These are phyloP conservation scores for Drosophila suzukii DNA, from an alignment of 1,140 invertebrate species.

Conservation along the genomic window DNA sequence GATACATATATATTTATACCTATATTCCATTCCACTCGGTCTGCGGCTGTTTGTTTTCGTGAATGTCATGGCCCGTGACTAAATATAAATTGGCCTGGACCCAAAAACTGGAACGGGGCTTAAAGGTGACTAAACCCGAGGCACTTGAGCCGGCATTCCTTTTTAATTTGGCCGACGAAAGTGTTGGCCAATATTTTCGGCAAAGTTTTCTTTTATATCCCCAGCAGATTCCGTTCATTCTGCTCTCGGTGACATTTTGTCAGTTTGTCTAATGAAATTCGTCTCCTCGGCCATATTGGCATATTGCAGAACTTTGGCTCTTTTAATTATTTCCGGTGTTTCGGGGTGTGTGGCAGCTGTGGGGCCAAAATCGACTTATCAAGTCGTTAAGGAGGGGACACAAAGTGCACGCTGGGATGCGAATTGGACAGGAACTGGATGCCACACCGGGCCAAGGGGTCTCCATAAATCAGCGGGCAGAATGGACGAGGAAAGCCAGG, in stretches of 20 bases:
- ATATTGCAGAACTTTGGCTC: constrained; percentile 45
- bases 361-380: constrained; percentile 53
- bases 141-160: constrained; percentile 30
- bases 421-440: constrained; percentile 4
- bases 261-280: constrained; percentile 72
- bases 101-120: not conserved
- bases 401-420: constrained; percentile 54
- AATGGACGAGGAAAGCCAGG: constrained; percentile 10
- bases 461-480: constrained; percentile 51
- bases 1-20: constrained; percentile 10
- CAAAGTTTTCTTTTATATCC: constrained; percentile 70
- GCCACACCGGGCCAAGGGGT: constrained; percentile 3
- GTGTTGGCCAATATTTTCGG: constrained; percentile 65
- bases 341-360: constrained; percentile 38
- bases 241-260: constrained; percentile 35
- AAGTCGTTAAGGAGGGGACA: constrained; percentile 53
- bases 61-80: constrained; percentile 44
- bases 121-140: constrained; percentile 32
- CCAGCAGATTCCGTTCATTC: constrained; percentile 59
- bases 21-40: constrained; percentile 47
- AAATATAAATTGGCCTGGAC: constrained; percentile 53
- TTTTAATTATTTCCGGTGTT: constrained; percentile 67
- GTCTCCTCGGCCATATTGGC: constrained; percentile 61
- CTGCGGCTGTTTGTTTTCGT: constrained; percentile 63
- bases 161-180: constrained; percentile 66